Conservation (phyloP, 2,113 vertebrate species). For the Takifugu flavidus region DNA sequence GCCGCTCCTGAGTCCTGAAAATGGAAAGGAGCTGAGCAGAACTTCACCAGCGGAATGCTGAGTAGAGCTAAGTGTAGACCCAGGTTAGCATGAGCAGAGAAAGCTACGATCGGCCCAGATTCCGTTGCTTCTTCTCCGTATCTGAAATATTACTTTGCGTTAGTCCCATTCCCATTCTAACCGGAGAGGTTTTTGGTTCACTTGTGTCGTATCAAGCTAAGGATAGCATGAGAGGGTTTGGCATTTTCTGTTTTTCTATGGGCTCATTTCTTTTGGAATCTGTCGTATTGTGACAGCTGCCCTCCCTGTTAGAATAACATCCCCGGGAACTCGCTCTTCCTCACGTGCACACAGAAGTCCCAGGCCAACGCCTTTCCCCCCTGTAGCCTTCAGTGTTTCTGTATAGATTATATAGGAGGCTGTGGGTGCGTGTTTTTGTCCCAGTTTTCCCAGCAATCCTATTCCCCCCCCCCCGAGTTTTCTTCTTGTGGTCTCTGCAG, state of each 20-base stretch:
- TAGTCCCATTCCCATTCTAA: not conserved
- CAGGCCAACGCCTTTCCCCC: constrained; percentile 58
- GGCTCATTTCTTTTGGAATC: constrained; percentile 42
- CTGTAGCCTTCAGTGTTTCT: constrained; percentile 7
- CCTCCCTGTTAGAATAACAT: constrained; percentile 76
- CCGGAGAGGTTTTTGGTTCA: constrained; percentile 28
- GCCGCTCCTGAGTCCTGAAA: too few species aligned
- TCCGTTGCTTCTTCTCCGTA: not conserved
- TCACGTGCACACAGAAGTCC: constrained; percentile 52
- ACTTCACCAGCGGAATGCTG: not conserved
- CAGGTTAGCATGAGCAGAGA: not conserved
- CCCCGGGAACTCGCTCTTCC: constrained; percentile 75
- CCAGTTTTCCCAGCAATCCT: not conserved
- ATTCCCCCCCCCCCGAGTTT: not conserved
- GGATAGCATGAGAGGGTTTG: constrained; percentile 59
- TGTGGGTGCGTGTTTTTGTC: constrained; percentile 16
- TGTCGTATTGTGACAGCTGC: constrained; percentile 75
- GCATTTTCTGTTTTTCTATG: constrained; percentile 63
- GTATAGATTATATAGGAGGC: constrained; percentile 18
- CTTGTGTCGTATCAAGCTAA: constrained; percentile 54
- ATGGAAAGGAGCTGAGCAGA: too few species aligned
- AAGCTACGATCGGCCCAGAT: constrained; percentile 24
- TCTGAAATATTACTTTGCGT: constrained; percentile 9
- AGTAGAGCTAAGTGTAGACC: constrained; percentile 24
- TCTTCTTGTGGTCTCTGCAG: constrained; percentile 31